phyloP scores from a whole-genome alignment of 2,797 vertebrate genomes.

The Rhyacichthys aspro region DNA sequence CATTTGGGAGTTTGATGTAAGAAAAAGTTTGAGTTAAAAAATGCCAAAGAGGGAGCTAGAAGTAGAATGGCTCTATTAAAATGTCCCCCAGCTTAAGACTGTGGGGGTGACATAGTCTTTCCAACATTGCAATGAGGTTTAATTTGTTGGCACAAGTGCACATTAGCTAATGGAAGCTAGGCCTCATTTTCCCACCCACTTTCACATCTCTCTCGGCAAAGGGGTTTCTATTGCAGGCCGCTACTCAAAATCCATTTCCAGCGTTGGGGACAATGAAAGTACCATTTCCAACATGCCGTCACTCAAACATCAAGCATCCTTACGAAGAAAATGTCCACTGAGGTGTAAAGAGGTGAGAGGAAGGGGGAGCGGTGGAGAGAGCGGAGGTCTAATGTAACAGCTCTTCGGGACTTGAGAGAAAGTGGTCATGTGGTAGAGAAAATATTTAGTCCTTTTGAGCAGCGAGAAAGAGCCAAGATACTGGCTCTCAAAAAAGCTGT shows the following conservation, averaged over 20 bases:
- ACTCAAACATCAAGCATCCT: constrained; percentile 88
- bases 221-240: constrained; percentile 66
- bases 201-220: constrained; percentile 50
- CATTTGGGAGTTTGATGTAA: too few relatives aligned
- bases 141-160: constrained; percentile 77
- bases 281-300: constrained; percentile 64
- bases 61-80: constrained; percentile 5
- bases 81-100: constrained; percentile 63
- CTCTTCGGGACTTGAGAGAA: constrained; percentile 81
- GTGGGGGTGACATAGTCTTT: constrained; percentile 36
- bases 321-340: constrained; percentile 81
- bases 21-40: constrained; percentile 18
- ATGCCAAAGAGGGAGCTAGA: constrained; percentile 21
- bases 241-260: constrained; percentile 83
- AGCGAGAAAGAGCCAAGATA: constrained; percentile 69
- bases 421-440: constrained; percentile 77
- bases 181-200: constrained; percentile 64
- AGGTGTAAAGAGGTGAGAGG: constrained; percentile 72
- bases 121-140: constrained; percentile 54
- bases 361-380: constrained; percentile 57
- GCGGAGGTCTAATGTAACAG: constrained; percentile 82
- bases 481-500: constrained; percentile 81
- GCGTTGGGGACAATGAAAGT: constrained; percentile 72
- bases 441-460: constrained; percentile 86
- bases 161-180: constrained; percentile 85